Evolutionary conservation across 2,888 invertebrate genomes (phyloP).

Genomic region (Machimus rusticus): DNA sequence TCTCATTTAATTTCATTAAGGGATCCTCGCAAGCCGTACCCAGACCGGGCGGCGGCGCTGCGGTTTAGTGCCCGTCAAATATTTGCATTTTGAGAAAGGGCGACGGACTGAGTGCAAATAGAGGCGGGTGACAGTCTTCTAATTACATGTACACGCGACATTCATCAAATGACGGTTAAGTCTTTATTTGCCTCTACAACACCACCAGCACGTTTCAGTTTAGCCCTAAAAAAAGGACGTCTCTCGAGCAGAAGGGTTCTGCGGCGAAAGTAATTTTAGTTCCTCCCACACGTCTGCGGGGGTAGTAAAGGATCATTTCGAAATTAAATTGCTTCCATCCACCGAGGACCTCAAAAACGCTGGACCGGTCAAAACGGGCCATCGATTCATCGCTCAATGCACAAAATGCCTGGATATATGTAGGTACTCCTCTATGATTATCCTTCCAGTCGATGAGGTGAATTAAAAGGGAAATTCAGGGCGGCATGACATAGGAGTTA

Average conservation of each 20-base stretch:
- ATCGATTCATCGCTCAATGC: not conserved
- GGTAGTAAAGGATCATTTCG: not conserved
- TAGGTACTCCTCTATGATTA: not conserved
- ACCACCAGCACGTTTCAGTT: not conserved
- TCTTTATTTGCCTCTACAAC: not conserved
- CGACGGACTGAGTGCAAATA: not conserved
- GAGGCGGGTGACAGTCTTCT: not conserved
- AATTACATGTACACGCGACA: conserved; percentile 32
- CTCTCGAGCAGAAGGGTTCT: not conserved
- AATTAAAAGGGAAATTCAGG: not conserved
- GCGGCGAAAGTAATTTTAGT: not conserved
- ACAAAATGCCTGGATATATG: not conserved
- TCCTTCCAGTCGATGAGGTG: conserved; percentile 10
- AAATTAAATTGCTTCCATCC: not conserved
- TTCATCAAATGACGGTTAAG: not conserved
- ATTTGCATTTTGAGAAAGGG: conserved; percentile 3
- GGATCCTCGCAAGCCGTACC: not conserved
- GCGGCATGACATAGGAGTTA: not conserved
- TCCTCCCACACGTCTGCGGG: not conserved
- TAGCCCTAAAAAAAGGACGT: not conserved
- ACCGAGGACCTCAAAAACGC: not conserved
- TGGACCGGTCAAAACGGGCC: not conserved
- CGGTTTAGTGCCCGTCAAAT: conserved; percentile 4
- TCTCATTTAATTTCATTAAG: not conserved
- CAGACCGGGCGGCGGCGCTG: not conserved